A percentile compares a stretch with the other conserved stretches of the same genome.
phyloP scores from a whole-genome alignment of 2,797 vertebrate genomes.

The Fratercula arctica region DNA sequence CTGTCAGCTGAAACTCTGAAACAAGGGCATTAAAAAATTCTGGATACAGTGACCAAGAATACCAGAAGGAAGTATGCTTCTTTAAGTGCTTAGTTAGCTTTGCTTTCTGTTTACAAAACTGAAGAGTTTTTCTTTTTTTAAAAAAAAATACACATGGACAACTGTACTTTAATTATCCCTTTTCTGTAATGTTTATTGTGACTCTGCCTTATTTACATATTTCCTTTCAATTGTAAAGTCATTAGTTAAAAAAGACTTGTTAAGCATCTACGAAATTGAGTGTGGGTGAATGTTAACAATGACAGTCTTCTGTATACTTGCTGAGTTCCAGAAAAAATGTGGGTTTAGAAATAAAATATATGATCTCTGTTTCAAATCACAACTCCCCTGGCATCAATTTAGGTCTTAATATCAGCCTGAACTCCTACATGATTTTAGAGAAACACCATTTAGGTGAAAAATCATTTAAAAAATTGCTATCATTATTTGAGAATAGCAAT shows the following conservation, averaged over 20 bases:
- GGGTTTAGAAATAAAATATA: constrained; percentile 42
- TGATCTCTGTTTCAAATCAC: constrained; percentile 50
- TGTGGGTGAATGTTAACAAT: constrained; percentile 36
- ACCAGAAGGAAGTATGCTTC: not conserved
- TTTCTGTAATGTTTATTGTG: constrained; percentile 22
- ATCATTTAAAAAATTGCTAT: constrained; percentile 52
- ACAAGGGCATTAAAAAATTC: not conserved
- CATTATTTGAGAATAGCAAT: constrained; percentile 46
- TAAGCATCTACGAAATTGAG: constrained; percentile 19
- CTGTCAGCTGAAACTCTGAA: constrained; percentile 38
- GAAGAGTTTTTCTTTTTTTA: not conserved
- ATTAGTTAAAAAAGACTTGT: constrained; percentile 22
- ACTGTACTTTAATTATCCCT: constrained; percentile 3
- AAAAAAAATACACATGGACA: not conserved
- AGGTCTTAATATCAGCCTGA: constrained; percentile 52
- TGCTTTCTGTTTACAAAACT: not conserved
- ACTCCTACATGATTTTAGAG: constrained; percentile 56
- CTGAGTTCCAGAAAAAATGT: constrained; percentile 10
- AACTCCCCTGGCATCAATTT: constrained; percentile 24
- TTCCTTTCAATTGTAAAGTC: constrained; percentile 27
- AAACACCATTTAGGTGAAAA: constrained; percentile 61
- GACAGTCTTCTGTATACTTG: not conserved
- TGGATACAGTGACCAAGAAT: not conserved
- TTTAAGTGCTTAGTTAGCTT: constrained; percentile 4
- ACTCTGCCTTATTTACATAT: constrained; percentile 27